Conservation (phyloP, 2,888 invertebrate genomes). For the Drosophila pseudotakahashii region DNA sequence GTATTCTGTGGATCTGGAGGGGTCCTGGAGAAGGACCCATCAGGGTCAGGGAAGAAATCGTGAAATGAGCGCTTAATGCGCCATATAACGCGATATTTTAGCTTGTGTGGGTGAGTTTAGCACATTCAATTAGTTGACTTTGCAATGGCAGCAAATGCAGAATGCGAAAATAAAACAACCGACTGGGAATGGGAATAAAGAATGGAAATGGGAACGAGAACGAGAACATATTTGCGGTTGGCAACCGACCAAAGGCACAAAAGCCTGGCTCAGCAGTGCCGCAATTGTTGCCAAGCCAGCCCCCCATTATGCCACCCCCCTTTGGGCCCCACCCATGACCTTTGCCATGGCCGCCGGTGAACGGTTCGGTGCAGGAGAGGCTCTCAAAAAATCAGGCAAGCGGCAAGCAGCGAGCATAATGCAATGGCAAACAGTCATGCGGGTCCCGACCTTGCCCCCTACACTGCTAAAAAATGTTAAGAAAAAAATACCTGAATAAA, state of each 20-base stretch:
- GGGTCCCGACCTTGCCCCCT: constrained; percentile 27
- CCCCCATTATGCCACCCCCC: background rate
- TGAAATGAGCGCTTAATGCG: constrained; percentile 74
- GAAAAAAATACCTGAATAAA: background rate
- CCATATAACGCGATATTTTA: constrained; percentile 63
- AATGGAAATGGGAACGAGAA: background rate
- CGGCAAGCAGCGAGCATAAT: constrained; percentile 58
- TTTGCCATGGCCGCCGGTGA: constrained; percentile 31
- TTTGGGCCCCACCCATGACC: constrained; percentile 19
- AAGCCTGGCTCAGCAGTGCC: constrained; percentile 39
- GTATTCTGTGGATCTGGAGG: constrained; percentile 28
- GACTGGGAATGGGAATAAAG: background rate
- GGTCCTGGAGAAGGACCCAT: constrained; percentile 8
- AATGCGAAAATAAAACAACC: constrained; percentile 42
- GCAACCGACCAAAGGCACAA: constrained; percentile 54
- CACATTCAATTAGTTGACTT: constrained; percentile 78
- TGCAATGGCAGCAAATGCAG: constrained; percentile 48
- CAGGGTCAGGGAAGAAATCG: constrained; percentile 28
- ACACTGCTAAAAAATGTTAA: background rate
- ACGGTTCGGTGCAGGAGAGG: constrained; percentile 48
- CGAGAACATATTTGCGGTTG: constrained; percentile 64
- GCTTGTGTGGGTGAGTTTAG: constrained; percentile 46
- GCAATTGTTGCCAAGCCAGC: constrained; percentile 29
- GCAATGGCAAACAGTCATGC: constrained; percentile 51
- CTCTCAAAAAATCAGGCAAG: constrained; percentile 73